These are phyloP conservation scores for Empis livida DNA, from an alignment of 2,888 invertebrate genomes.

Conservation along the genomic window DNA sequence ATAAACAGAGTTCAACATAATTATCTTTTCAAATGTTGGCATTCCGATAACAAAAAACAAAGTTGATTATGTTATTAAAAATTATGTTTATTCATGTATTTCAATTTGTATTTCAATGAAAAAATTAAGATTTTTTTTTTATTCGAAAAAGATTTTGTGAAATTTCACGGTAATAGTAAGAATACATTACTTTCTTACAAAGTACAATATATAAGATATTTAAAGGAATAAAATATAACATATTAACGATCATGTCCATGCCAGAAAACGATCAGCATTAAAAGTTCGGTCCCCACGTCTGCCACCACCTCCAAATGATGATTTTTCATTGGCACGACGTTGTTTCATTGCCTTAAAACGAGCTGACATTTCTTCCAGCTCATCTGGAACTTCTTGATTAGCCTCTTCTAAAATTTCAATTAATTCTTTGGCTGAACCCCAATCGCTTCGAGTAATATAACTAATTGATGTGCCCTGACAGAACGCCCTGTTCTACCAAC, in stretches of 20 bases:
- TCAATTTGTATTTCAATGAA: no score
- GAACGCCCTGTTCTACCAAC: constrained; percentile 94
- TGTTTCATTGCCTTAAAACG: constrained; percentile 57
- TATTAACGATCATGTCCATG: constrained; percentile 12
- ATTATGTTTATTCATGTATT: no score
- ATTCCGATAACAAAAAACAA: no score
- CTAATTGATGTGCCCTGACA: constrained; percentile 68
- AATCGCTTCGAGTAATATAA: constrained; percentile 66
- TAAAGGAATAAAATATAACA: constrained; percentile 1
- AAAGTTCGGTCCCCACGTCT: constrained; percentile 13
- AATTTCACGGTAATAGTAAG: no score
- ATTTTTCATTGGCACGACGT: constrained; percentile 40
- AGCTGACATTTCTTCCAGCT: constrained; percentile 61
- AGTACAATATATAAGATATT: no score
- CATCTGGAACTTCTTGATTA: constrained; percentile 65
- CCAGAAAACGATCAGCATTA: constrained; percentile 7
- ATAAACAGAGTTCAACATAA: no score
- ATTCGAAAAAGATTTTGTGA: no score
- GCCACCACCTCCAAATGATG: constrained; percentile 14
- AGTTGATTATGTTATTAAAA: no score
- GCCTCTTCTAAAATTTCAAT: constrained; percentile 82
- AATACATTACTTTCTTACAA: no score
- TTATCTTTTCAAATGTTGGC: no score
- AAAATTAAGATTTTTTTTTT: no score
- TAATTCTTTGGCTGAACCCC: constrained; percentile 67